Evolutionary conservation across 2,797 vertebrate genomes (phyloP), one percentile per base, ranked within the genome.

Genomic region (Chelon labrosus): DNA sequence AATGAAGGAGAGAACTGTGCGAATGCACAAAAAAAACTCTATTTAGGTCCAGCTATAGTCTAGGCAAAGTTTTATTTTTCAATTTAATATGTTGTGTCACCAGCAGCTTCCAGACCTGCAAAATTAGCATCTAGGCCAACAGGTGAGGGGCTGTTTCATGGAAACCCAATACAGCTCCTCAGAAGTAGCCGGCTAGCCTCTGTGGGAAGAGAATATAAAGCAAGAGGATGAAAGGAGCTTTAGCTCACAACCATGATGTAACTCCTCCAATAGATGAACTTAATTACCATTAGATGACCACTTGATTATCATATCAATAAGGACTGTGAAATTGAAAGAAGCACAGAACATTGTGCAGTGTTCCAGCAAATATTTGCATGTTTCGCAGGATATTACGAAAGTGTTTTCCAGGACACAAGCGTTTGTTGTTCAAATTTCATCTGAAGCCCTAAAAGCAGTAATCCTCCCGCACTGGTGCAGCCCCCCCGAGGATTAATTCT

Each of bases 261-360:
- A 78, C 55, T 49, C 66, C 50, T 50, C 27, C 54, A 46, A 73
- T 59, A 70, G 85, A 67, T 51, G 2, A 49, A 77, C 63, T 70
- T 79, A 59, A 90, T 91, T 87, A 89, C 70, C 84, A 88, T 90
- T 84, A 68, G 85, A 73, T 82, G 84, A 88, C 86, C 88, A 78
- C 85, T 76, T 85, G 63, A 91, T 92, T 90, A 92, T 87, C 90
- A 90, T 82, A 85, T 88, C 84, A 91, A 93, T 85, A 87, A 81
- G 70, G 82, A 63, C 67, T 71, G 73, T 70, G 80, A 82, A 85
- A 71, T 63, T 12, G 64, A 89, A 75, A 22, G 79, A 83, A 75
- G 73, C 66, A 39, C 65, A 71, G 76, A 58, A 19, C 41, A 39
- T 59, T 50, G 69, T n/a, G 73, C 57, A 14, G 55, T 38, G 49